phyloP scores from a whole-genome alignment of 2,113 vertebrate species.

The Rhagologus leucostigma region DNA sequence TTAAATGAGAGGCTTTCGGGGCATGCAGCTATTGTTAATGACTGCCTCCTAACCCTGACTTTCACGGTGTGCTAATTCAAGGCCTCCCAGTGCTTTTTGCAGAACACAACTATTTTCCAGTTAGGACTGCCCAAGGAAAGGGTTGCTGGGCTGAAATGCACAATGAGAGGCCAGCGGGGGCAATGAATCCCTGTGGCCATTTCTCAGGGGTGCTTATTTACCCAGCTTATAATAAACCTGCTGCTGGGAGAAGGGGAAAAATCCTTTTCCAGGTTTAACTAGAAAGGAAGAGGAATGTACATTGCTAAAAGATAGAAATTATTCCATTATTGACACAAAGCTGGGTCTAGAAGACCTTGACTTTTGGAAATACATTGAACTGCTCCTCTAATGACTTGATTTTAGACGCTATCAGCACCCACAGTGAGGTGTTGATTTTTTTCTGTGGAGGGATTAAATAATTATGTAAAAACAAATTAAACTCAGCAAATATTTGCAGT shows the following conservation, averaged over 20 bases:
- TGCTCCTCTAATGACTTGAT: neutral
- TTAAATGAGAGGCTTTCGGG: neutral
- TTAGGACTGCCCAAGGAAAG: neutral
- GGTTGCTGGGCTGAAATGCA: neutral
- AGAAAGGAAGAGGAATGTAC: neutral
- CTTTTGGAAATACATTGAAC: neutral
- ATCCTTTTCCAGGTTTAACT: neutral
- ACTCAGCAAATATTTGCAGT: constrained; percentile 14
- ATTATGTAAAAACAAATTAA: neutral
- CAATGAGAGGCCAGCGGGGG: neutral
- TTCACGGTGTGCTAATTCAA: neutral
- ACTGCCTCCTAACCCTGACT: neutral
- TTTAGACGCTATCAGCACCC: neutral
- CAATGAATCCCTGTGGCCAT: neutral
- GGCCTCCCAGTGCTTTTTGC: neutral
- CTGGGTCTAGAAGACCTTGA: neutral
- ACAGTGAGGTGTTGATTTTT: neutral
- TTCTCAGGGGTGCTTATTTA: neutral
- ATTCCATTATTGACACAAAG: neutral
- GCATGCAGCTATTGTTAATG: neutral
- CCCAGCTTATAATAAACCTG: neutral
- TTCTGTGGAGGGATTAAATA: neutral
- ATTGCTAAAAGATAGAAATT: neutral
- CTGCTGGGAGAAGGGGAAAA: neutral
- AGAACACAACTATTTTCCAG: neutral